phyloP scores from a whole-genome alignment of 2,113 vertebrate species.

The Felis catus region DNA sequence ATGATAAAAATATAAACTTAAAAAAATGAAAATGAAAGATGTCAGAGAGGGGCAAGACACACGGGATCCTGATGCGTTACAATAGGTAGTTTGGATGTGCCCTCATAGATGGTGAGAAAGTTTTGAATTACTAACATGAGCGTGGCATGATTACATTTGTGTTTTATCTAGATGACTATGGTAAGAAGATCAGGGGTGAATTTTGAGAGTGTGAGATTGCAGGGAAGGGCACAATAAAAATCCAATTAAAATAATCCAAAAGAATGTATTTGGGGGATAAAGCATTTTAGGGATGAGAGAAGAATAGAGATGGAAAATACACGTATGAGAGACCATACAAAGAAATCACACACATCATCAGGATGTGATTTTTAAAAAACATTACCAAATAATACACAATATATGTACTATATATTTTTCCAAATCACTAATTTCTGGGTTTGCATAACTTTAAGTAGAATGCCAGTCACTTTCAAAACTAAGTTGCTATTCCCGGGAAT shows the following conservation, averaged over 20 bases:
- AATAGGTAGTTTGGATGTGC: not conserved
- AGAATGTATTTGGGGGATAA: not conserved
- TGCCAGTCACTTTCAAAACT: not conserved
- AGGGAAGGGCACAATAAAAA: not conserved
- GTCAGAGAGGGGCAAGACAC: not conserved
- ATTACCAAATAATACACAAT: not conserved
- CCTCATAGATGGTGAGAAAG: not conserved
- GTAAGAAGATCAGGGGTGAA: not conserved
- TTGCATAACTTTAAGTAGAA: not conserved
- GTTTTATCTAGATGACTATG: not conserved
- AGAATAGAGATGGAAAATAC: not conserved
- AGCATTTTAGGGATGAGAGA: not conserved
- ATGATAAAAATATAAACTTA: too few species aligned
- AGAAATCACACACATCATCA: not conserved
- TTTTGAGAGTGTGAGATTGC: not conserved
- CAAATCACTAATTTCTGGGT: not conserved
- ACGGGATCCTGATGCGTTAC: not conserved
- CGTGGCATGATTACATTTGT: not conserved
- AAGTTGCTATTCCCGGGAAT: not conserved
- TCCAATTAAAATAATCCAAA: not conserved
- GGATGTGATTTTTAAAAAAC: not conserved
- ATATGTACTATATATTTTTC: not conserved
- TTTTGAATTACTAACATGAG: not conserved
- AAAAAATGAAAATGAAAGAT: not conserved
- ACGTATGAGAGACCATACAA: not conserved